phyloP scores from a whole-genome alignment of 2,888 invertebrate species.

The Dicycla oo region DNA sequence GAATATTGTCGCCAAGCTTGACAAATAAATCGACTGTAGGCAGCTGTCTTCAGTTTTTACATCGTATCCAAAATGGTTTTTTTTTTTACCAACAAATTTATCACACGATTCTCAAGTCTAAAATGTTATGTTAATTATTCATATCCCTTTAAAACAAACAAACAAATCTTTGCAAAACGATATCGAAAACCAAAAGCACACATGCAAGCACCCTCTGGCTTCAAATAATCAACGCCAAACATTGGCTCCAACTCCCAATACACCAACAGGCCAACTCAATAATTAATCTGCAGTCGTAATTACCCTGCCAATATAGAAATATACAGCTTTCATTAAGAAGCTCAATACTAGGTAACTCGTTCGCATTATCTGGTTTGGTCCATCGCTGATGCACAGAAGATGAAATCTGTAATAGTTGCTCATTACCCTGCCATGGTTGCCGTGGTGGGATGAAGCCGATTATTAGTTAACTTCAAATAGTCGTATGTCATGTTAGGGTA shows the following conservation, averaged over 20 bases:
- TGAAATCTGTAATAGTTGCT: conserved; percentile 65
- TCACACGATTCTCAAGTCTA: not conserved
- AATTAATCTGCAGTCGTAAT: conserved; percentile 69
- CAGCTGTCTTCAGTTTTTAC: not conserved
- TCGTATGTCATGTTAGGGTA: conserved; percentile 56
- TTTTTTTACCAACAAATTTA: not conserved
- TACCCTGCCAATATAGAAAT: conserved; percentile 72
- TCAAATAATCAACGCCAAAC: conserved; percentile 21
- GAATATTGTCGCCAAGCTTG: not conserved
- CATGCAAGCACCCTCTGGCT: not conserved
- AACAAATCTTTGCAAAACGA: not conserved
- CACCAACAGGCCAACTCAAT: conserved; percentile 32
- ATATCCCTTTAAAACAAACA: not conserved
- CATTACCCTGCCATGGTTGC: conserved; percentile 64
- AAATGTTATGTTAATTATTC: not conserved
- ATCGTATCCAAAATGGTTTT: not conserved
- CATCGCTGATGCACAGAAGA: conserved; percentile 63
- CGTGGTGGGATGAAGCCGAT: conserved; percentile 53
- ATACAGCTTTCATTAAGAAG: conserved; percentile 68
- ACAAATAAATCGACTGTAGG: fast-evolving
- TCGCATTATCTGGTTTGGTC: conserved; percentile 56
- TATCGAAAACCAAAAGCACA: conserved; percentile 1
- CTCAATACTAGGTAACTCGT: conserved; percentile 45
- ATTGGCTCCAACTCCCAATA: conserved; percentile 14
- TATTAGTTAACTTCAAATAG: conserved; percentile 62